Base-by-base conservation (phyloP, 2,888 invertebrate species). In the Leptinotarsa tumamoca region DNA sequence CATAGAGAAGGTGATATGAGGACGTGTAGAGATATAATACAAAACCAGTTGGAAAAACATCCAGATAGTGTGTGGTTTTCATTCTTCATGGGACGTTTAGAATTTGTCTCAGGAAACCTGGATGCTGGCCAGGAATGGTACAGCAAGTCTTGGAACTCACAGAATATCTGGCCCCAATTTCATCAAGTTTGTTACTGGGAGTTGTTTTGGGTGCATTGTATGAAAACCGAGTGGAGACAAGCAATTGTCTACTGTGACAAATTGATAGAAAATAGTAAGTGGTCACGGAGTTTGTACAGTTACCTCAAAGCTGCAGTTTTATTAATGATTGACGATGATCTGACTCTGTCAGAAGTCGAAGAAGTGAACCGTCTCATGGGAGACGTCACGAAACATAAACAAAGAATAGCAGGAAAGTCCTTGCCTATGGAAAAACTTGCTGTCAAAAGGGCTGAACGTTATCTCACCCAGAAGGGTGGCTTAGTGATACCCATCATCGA, bases 361-460 rank as follows among this genome's bases (percentile, higher is more conserved):
- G 91, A 91, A 66, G 90, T 95, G 68, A 90, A 92, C 68, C 90
- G 90, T 67, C 89, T 96, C 17, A 92, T 96, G 91, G 91, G 95
- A 82, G 92, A 94, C 82, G 95, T 96, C 4, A 95, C 97, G 3
- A 90, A 90, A 71, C 93, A 93, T 87, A 96, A 96, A 84, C 96
- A 97, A 86, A 92, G 95, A 74, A 96, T 98, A 73, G 98, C 98
- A 50, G 98, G 98, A 0, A 98, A 98, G 89, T 98, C 98, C 0
- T 89, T 99, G 79, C 98, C 99, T 2, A 95, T 98, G 92, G 98
- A 99, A 89, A 99, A 99, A 88, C 98, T 98, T 89, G 95, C 95
- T 67, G 92, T 96, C n/a, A 94, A 94, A 85, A 96, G 96, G 82
- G 92, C 96, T 66, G 92, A 93, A 80, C 91, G 97, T 71, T 98